A percentile compares a stretch with the other conserved stretches of the same genome.
These are phyloP conservation scores for Hepsetus odoe DNA, from an alignment of 2,113 vertebrate genomes.

Conservation along the genomic window DNA sequence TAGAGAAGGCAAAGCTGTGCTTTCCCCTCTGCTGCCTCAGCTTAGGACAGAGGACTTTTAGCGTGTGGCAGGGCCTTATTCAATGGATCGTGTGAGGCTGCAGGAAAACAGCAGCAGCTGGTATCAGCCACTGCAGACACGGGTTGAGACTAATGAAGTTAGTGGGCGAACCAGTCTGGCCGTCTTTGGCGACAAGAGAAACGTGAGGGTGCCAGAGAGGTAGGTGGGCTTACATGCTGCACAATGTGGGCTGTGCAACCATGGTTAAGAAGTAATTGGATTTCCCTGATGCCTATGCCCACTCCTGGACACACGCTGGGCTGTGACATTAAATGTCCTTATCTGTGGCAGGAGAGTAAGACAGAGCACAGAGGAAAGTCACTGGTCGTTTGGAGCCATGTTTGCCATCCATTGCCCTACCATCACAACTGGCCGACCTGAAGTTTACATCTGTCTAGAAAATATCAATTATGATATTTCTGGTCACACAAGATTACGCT, in stretches of 20 bases:
- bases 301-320: slow-evolving; percentile 71
- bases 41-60: background rate
- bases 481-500: too few relatives aligned
- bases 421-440: slow-evolving; percentile 34
- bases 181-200: background rate
- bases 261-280: slow-evolving; percentile 70
- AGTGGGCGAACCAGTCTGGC: slow-evolving; percentile 6
- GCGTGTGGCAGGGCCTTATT: background rate
- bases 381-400: slow-evolving; percentile 71
- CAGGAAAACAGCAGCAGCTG: slow-evolving; percentile 39
- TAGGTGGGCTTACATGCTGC: slow-evolving; percentile 43
- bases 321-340: slow-evolving; percentile 75
- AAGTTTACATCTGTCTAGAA: background rate
- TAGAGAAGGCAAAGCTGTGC: slow-evolving; percentile 30
- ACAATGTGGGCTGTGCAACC: slow-evolving; percentile 56
- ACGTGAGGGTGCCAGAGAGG: slow-evolving; percentile 3
- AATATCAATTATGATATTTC: background rate
- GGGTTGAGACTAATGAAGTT: slow-evolving; percentile 53
- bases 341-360: slow-evolving; percentile 69
- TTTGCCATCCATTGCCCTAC: slow-evolving; percentile 55
- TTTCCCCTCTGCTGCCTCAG: background rate
- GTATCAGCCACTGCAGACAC: slow-evolving; percentile 57
- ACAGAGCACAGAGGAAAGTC: slow-evolving; percentile 69
- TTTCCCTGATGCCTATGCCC: slow-evolving; percentile 69
- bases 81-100: background rate